Base-by-base conservation (phyloP, 2,888 invertebrate genomes). In the Trachelus stipa region DNA sequence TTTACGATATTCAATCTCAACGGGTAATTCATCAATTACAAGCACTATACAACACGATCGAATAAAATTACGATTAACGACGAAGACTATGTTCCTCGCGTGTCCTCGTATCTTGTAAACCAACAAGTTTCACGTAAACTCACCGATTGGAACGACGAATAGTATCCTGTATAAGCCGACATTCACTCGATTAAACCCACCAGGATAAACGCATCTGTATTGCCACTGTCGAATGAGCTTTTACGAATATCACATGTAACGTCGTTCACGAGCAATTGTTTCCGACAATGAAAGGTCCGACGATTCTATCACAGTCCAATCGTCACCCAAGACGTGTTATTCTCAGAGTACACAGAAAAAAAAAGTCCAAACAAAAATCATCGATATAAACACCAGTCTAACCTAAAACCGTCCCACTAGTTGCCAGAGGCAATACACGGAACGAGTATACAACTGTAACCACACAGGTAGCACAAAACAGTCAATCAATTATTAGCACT, bases 91-190 rank as follows among this genome's bases (percentile, higher is more conserved):
- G 4, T 40, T 40, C 15, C 56, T 23, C 56, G 15, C 15, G 56
- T 56, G 56, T 56, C 56, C 56, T 56, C 56, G 56, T 56, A 23
- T 56, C 56, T 23, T 56, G 56, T 56, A 23, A 56, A 23, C 56
- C 15, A 56, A 56, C 56, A 56, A 56, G 56, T 56, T 23, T 56
- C 56, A 23, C 56, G 23, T 31, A 37, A 34, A 85, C 84, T 82
- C 80, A 85, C 84, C 84, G 75, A 79, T 76, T 80, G 81, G 33
- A 75, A 81, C 76, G 80, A 76, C 74, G 77, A 78, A 75, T 75
- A 77, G 73, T 81, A 81, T 80, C 79, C 83, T 35, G 77, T 77
- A 76, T 82, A 76, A 68, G 79, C 73, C 69, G 81, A 84, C 83
- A 83, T 82, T 77, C 82, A 84, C 81, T 82, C 77, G 76, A 75